phyloP scores from a whole-genome alignment of 2,888 invertebrate genomes.

The Agonopterix arenella region DNA sequence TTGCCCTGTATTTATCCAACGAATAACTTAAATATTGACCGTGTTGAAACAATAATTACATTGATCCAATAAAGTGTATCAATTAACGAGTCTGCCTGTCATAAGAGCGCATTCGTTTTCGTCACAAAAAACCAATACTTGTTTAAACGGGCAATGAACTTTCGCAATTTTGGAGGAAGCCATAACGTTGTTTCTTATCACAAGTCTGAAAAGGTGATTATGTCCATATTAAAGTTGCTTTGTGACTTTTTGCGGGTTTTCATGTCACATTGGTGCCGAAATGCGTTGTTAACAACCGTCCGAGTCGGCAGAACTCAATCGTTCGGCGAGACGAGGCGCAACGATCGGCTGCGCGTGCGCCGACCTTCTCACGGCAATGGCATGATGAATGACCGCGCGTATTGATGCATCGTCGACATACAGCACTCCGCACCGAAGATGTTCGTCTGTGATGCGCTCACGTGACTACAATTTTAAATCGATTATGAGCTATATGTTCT shows the following conservation, averaged over 20 bases:
- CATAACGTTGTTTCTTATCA: constrained; percentile 3
- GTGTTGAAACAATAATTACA: constrained; percentile 27
- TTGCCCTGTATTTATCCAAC: constrained; percentile 36
- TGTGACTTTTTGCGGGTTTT: constrained; percentile 4
- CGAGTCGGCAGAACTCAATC: constrained; percentile 1
- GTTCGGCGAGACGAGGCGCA: constrained; percentile 10
- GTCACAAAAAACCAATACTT: constrained; percentile 19
- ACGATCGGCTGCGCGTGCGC: constrained; percentile 11
- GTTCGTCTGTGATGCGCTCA: constrained; percentile 12
- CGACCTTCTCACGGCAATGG: constrained; percentile 29
- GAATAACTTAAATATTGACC: constrained; percentile 26
- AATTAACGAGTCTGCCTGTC: constrained; percentile 32
- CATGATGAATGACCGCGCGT: constrained; percentile 31
- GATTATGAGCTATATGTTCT: background rate
- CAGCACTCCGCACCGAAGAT: constrained; percentile 4
- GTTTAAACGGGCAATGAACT: constrained; percentile 32
- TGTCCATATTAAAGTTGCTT: constrained; percentile 16
- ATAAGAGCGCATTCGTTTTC: constrained; percentile 25
- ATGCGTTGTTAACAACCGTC: constrained; percentile 18
- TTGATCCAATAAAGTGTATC: constrained; percentile 41
- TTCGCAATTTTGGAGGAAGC: constrained; percentile 24
- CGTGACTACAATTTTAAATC: constrained; percentile 6
- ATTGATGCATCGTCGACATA: constrained; percentile 27
- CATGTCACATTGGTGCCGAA: constrained; percentile 23
- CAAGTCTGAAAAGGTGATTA: constrained; percentile 16